These are phyloP conservation scores for Polietes domitor DNA, from an alignment of 2,888 invertebrate genomes.

Conservation along the genomic window DNA sequence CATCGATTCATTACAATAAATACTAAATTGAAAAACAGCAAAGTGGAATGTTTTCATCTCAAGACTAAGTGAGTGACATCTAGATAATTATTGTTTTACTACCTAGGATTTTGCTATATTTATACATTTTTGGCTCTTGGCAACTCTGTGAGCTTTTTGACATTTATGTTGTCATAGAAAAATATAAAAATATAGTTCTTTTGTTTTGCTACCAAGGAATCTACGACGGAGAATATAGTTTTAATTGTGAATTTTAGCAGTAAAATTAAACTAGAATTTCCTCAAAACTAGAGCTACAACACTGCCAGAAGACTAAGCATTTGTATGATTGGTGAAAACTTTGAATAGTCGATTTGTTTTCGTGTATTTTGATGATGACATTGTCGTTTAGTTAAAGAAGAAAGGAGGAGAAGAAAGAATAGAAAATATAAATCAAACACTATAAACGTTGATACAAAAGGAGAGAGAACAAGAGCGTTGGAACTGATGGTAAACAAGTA, in stretches of 20 bases:
- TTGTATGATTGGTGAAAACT: slow-evolving; percentile 11
- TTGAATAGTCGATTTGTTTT: slow-evolving; percentile 25
- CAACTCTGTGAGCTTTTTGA: slow-evolving; percentile 48
- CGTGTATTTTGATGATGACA: slow-evolving; percentile 51
- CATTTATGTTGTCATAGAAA: slow-evolving; percentile 43
- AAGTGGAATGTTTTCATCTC: too few species aligned
- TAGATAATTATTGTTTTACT: too few species aligned
- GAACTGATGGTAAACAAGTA: slow-evolving; percentile 32
- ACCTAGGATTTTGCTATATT: not conserved
- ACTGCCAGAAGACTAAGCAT: slow-evolving; percentile 62
- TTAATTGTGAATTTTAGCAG: slow-evolving; percentile 29
- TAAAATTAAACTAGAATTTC: slow-evolving; percentile 25
- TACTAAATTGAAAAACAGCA: too few species aligned
- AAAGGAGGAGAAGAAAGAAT: too few species aligned
- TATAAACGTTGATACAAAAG: not conserved
- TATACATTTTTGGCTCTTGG: not conserved
- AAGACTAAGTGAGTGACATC: too few species aligned
- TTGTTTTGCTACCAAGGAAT: slow-evolving; percentile 51
- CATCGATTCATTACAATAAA: too few species aligned
- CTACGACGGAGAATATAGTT: slow-evolving; percentile 34
- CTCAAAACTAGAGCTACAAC: slow-evolving; percentile 33
- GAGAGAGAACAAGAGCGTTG: not conserved
- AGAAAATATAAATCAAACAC: slow-evolving; percentile 43
- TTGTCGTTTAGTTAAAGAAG: too few species aligned
- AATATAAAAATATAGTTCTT: slow-evolving; percentile 46